phyloP scores from a whole-genome alignment of 2,888 invertebrate species.

The Coecobrya sp. region DNA sequence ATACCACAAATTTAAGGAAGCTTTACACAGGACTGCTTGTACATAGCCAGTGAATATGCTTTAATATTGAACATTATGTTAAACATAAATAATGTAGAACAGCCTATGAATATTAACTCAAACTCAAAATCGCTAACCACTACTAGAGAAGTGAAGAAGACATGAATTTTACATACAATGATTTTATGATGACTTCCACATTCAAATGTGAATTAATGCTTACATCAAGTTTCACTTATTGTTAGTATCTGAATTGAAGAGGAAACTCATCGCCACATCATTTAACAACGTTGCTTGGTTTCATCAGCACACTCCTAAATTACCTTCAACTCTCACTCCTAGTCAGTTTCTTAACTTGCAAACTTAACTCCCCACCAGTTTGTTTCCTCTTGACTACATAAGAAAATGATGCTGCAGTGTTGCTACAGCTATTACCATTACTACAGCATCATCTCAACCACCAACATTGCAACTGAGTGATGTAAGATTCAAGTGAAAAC shows the following conservation, averaged over 20 bases:
- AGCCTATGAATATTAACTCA: not conserved
- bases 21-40: too few species aligned
- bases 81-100: too few species aligned
- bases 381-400: conserved; percentile 46
- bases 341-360: conserved; percentile 14
- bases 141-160: not conserved
- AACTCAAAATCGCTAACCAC: too few species aligned
- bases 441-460: conserved; percentile 17
- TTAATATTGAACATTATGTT: too few species aligned
- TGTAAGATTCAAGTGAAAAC: conserved; percentile 67
- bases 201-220: conserved; percentile 50
- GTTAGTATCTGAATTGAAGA: conserved; percentile 55
- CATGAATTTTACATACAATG: conserved; percentile 61
- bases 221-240: conserved; percentile 59
- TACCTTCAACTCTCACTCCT: conserved; percentile 33
- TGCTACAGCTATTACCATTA: not conserved
- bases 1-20: too few species aligned
- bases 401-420: not conserved
- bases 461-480: conserved; percentile 50
- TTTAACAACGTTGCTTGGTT: conserved; percentile 16
- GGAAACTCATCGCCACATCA: conserved; percentile 42
- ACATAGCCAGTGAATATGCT: too few species aligned
- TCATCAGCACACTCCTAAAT: conserved; percentile 60
- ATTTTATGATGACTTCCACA: conserved; percentile 68
- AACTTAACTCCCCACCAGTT: conserved; percentile 13